phyloP scores from a whole-genome alignment of 2,113 vertebrate genomes.

The Chunga burmeisteri region DNA sequence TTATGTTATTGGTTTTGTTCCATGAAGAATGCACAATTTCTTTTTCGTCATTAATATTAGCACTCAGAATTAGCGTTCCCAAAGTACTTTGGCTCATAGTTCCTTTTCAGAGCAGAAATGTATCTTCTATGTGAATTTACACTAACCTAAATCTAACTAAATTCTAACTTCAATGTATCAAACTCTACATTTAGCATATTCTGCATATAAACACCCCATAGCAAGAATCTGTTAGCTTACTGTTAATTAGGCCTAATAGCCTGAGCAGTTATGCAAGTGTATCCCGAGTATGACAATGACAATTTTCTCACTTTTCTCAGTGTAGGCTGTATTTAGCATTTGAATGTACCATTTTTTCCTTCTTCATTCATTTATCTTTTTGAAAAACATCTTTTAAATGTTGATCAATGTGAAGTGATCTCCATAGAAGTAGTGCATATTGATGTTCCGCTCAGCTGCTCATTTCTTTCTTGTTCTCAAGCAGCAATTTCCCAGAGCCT shows the following conservation, averaged over 20 bases:
- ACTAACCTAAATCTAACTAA: neutral
- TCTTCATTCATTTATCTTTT: conserved; percentile 44
- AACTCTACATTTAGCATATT: conserved; percentile 9
- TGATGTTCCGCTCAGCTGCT: conserved; percentile 54
- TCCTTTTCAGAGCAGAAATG: neutral
- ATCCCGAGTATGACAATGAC: neutral
- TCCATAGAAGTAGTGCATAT: neutral
- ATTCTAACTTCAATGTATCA: neutral
- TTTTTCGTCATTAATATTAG: neutral
- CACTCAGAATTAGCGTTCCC: neutral
- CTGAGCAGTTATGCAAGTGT: conserved; percentile 35
- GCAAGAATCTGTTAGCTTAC: conserved; percentile 7
- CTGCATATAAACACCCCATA: neutral
- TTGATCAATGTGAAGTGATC: conserved; percentile 47
- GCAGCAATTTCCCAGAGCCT: conserved; percentile 19
- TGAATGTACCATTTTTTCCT: conserved; percentile 20
- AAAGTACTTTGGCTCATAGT: neutral
- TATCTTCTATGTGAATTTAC: neutral
- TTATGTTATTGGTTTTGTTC: neutral
- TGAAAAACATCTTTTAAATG: conserved; percentile 1
- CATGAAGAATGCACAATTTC: neutral
- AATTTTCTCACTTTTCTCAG: conserved; percentile 32
- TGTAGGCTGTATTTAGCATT: conserved; percentile 45
- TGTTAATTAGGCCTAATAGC: conserved; percentile 43
- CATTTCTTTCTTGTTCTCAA: conserved; percentile 38